phyloP scores from a whole-genome alignment of 2,113 vertebrate genomes.

The Hippocampus zosterae region DNA sequence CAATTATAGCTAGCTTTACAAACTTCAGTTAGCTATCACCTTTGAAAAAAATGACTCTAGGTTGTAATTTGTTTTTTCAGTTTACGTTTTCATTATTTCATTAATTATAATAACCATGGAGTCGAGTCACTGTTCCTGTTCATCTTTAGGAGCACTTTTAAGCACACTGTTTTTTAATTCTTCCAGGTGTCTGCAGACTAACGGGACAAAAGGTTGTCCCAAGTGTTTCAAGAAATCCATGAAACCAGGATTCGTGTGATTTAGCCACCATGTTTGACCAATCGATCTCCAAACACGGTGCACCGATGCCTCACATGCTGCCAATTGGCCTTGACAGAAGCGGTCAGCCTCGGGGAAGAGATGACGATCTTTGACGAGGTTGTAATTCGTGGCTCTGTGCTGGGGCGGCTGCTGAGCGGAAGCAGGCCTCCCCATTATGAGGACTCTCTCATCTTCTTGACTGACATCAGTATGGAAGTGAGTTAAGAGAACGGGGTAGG shows the following conservation, averaged over 20 bases:
- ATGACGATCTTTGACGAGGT: slow-evolving; percentile 34
- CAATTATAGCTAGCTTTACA: too few species aligned
- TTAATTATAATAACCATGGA: too few species aligned
- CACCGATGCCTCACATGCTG: slow-evolving; percentile 29
- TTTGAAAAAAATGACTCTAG: too few species aligned
- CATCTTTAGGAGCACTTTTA: background rate
- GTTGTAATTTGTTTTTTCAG: too few species aligned
- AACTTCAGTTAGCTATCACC: too few species aligned
- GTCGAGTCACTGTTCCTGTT: too few species aligned
- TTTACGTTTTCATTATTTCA: too few species aligned
- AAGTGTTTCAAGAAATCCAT: slow-evolving; percentile 89
- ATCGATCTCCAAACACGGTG: slow-evolving; percentile 36
- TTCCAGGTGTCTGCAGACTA: slow-evolving; percentile 88
- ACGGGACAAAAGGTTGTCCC: slow-evolving; percentile 86
- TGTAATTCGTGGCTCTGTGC: slow-evolving; percentile 20
- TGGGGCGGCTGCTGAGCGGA: slow-evolving; percentile 38
- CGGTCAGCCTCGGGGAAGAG: slow-evolving; percentile 44
- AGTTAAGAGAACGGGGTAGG: slow-evolving; percentile 21
- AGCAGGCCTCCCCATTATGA: slow-evolving; percentile 24
- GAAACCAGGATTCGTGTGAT: slow-evolving; percentile 95
- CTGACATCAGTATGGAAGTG: slow-evolving; percentile 31
- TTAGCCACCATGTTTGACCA: slow-evolving; percentile 1
- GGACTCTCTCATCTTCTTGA: slow-evolving; percentile 22
- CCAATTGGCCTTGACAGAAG: slow-evolving; percentile 41
- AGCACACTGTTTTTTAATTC: background rate